These are phyloP conservation scores for mouse (Mus musculus) DNA, from an alignment of 2,113 vertebrate genomes.

Conservation along the genomic window GRCm39 chr17:86100501-86101000, in stretches of 20 bases:
- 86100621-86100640: constrained; percentile 10
- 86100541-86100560: constrained; percentile 1
- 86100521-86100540: neutral
- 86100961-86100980: neutral
- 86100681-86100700: constrained; percentile 8
- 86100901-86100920: neutral
- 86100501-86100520: neutral
- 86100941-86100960: rapidly evolving
- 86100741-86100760: constrained; percentile 48
- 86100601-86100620: neutral
- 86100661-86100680: constrained; percentile 46
- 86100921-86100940: neutral
- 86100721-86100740: constrained; percentile 41
- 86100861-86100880: neutral
- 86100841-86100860: neutral
- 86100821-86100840: neutral
- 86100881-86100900: neutral
- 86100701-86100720: constrained; percentile 56
- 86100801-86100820: constrained; percentile 44
- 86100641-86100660: constrained; percentile 35
- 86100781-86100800: neutral
- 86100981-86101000: neutral
- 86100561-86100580: neutral
- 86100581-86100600: neutral
- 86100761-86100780: constrained; percentile 37